Evolutionary conservation across 2,113 vertebrate species (phyloP).

Genomic region (Embiotoca jacksoni): DNA sequence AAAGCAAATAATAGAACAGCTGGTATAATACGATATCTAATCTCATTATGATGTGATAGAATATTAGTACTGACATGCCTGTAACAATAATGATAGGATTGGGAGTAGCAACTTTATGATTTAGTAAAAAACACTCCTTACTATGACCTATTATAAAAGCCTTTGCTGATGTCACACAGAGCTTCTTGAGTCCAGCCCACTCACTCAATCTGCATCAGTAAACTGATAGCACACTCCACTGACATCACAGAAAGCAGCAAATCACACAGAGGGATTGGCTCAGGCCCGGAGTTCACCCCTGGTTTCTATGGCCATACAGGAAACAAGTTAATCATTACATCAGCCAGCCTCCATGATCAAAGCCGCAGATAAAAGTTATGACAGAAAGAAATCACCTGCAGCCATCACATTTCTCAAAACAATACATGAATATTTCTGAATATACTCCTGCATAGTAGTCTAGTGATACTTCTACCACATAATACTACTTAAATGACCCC

Average conservation of each 20-base stretch:
- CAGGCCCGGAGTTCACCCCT: constrained; percentile 60
- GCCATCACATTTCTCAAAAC: not conserved
- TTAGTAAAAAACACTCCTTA: too few species aligned
- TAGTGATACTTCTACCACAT: too few species aligned
- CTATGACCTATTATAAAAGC: too few species aligned
- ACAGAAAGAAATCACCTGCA: constrained; percentile 13
- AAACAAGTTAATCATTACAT: constrained; percentile 80
- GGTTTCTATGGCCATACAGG: constrained; percentile 63
- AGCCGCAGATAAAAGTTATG: constrained; percentile 10
- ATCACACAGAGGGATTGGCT: constrained; percentile 65
- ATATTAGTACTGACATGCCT: too few species aligned
- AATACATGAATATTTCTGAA: not conserved
- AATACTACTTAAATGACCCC: not conserved
- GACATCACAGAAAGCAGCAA: constrained; percentile 60
- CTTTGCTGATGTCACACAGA: too few species aligned
- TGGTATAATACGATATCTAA: too few species aligned
- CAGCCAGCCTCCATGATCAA: constrained; percentile 19
- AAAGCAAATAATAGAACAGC: too few species aligned
- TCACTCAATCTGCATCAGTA: constrained; percentile 65
- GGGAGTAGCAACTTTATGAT: too few species aligned
- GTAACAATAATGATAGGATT: too few species aligned
- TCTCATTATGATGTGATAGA: too few species aligned
- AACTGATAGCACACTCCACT: constrained; percentile 54
- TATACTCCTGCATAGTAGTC: not conserved
- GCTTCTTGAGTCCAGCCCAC: not conserved